These are phyloP conservation scores for Tuta absoluta DNA, from an alignment of 2,888 invertebrate species.

Conservation along the genomic window DNA sequence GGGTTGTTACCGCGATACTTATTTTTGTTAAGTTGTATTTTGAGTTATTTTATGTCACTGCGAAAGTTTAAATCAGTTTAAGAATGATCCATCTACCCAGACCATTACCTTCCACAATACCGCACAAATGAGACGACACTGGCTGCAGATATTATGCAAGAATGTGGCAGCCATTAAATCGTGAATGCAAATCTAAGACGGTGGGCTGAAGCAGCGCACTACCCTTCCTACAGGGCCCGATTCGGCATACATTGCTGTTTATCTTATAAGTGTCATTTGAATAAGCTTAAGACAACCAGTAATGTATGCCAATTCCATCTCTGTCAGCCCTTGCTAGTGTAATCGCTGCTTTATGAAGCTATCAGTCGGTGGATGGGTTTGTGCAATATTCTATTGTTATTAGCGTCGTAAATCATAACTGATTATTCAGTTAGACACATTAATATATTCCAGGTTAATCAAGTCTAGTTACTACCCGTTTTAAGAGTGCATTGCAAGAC, in stretches of 20 bases:
- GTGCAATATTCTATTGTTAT: conserved; percentile 6
- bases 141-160: conserved; percentile 9
- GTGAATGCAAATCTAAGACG: conserved; percentile 2
- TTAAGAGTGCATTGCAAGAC: too few relatives aligned
- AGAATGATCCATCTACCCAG: background rate
- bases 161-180: conserved; percentile 4
- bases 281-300: too few relatives aligned
- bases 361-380: conserved; percentile 13
- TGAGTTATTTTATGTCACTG: too few relatives aligned
- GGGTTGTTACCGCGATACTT: too few relatives aligned
- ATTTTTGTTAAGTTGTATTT: too few relatives aligned
- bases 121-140: conserved; percentile 10
- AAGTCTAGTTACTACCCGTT: background rate
- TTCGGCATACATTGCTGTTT: too few relatives aligned
- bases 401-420: background rate
- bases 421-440: background rate
- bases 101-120: background rate
- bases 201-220: too few relatives aligned
- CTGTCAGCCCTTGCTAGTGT: too few relatives aligned
- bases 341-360: conserved; percentile 19
- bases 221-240: too few relatives aligned
- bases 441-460: background rate
- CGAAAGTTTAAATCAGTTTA: too few relatives aligned
- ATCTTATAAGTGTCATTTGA: too few relatives aligned
- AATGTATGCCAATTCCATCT: too few relatives aligned